These are phyloP conservation scores for Drosophila mauritiana DNA, from an alignment of 1,140 invertebrate species.

Conservation along the genomic window DNA sequence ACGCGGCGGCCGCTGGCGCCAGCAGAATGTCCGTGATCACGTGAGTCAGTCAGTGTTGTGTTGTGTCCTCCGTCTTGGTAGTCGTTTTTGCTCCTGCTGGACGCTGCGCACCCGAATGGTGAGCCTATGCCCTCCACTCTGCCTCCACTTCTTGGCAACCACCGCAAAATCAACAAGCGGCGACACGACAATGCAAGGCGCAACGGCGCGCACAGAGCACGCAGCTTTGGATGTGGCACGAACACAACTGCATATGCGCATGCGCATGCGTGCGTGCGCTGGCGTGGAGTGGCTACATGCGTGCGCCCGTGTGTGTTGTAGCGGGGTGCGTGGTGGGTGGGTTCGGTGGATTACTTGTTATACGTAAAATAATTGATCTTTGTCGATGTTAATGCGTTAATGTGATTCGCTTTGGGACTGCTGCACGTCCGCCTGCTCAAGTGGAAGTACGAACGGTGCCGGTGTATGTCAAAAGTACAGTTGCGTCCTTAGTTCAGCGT, in stretches of 20 bases:
- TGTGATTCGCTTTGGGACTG: slow-evolving; percentile 9
- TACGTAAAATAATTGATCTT: too few species aligned
- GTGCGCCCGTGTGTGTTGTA: slow-evolving; percentile 16
- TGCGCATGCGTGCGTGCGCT: slow-evolving; percentile 10
- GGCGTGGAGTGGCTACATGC: slow-evolving; percentile 11
- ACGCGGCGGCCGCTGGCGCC: slow-evolving; percentile 17
- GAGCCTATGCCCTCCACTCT: background rate
- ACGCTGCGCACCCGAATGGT: slow-evolving; percentile 31
- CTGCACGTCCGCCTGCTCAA: slow-evolving; percentile 27
- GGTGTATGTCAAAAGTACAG: background rate
- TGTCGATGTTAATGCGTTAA: background rate
- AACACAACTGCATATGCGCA: background rate
- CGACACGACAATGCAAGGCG: slow-evolving; percentile 15
- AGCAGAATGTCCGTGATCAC: slow-evolving; percentile 1
- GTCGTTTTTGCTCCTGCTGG: slow-evolving; percentile 2
- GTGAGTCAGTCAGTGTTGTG: background rate
- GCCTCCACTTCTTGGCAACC: slow-evolving; percentile 24
- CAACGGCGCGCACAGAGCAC: slow-evolving; percentile 45
- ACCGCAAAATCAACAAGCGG: slow-evolving; percentile 40
- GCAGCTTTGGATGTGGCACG: slow-evolving; percentile 5
- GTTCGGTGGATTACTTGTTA: slow-evolving; percentile 7
- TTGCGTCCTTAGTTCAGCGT: background rate
- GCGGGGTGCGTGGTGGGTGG: slow-evolving; percentile 28
- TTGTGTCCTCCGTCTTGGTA: background rate
- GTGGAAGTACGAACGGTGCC: slow-evolving; percentile 21